Conservation (phyloP, 2,888 invertebrate species). For the Osmoderma eremita region DNA sequence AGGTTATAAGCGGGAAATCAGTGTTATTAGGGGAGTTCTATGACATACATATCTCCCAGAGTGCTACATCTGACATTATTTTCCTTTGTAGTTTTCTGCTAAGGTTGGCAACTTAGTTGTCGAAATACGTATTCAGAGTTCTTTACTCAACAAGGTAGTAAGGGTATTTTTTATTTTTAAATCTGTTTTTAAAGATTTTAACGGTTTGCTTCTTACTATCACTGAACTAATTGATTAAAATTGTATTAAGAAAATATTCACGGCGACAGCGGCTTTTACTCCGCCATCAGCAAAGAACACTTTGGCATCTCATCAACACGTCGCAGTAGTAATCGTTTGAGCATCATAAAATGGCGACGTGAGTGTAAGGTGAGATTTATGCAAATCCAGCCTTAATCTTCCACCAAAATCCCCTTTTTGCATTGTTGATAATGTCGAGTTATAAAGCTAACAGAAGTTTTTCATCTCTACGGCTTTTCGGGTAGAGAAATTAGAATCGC, state of each 20-base stretch:
- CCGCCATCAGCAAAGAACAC: neutral
- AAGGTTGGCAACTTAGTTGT: no score
- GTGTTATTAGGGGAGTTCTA: no score
- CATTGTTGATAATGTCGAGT: constrained; percentile 18
- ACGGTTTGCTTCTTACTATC: no score
- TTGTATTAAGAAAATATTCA: neutral
- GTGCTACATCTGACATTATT: no score
- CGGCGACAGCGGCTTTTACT: no score
- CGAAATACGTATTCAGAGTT: no score
- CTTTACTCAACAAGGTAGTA: no score
- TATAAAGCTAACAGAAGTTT: constrained; percentile 25
- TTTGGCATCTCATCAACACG: neutral
- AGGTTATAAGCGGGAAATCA: no score
- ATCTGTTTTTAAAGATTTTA: no score
- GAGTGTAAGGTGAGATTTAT: constrained; percentile 20
- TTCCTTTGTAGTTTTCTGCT: no score
- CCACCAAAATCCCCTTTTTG: constrained; percentile 10
- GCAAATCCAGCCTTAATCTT: constrained; percentile 26
- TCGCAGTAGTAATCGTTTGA: neutral
- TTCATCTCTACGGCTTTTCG: neutral
- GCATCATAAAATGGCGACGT: constrained; percentile 6
- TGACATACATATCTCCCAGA: no score
- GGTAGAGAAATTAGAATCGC: neutral
- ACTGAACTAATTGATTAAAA: neutral
- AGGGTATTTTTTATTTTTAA: no score